These are phyloP conservation scores for Lepidochrysops patricia DNA, from an alignment of 2,888 invertebrate genomes.

Conservation along the genomic window DNA sequence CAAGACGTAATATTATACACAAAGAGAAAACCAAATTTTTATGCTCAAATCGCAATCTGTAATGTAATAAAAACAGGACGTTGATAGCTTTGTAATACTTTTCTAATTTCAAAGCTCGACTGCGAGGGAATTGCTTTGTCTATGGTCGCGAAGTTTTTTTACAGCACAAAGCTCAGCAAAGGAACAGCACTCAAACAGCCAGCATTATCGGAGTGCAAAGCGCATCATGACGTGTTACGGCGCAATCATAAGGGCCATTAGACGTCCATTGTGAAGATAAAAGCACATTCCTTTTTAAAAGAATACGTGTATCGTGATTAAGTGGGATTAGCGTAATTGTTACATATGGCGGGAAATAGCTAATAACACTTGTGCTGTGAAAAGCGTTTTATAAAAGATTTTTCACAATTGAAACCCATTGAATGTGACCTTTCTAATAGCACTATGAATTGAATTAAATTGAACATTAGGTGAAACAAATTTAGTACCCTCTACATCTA, in stretches of 20 bases:
- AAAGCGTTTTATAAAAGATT: background rate
- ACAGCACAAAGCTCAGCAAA: conserved; percentile 2
- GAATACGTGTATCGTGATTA: conserved; percentile 5
- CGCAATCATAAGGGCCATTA: conserved; percentile 23
- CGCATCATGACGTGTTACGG: conserved; percentile 24
- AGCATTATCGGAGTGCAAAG: conserved; percentile 18
- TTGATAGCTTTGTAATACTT: background rate
- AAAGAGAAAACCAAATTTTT: too few relatives aligned
- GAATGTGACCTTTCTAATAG: background rate
- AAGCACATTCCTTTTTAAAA: conserved; percentile 1
- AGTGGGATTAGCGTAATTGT: conserved; percentile 1
- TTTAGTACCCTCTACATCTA: too few relatives aligned
- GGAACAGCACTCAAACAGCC: background rate
- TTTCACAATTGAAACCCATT: background rate
- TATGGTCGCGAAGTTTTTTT: background rate
- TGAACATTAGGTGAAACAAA: too few relatives aligned
- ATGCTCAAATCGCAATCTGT: background rate
- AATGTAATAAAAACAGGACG: background rate
- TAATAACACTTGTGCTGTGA: background rate
- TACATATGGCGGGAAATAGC: conserved; percentile 2
- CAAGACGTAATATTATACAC: too few relatives aligned
- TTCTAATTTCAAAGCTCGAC: background rate
- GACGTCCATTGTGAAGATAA: conserved; percentile 15
- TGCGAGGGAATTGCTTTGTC: background rate
- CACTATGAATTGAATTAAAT: too few relatives aligned